Conservation (phyloP, 1,140 invertebrate species). For the Dendrolimus kikuchii region DNA sequence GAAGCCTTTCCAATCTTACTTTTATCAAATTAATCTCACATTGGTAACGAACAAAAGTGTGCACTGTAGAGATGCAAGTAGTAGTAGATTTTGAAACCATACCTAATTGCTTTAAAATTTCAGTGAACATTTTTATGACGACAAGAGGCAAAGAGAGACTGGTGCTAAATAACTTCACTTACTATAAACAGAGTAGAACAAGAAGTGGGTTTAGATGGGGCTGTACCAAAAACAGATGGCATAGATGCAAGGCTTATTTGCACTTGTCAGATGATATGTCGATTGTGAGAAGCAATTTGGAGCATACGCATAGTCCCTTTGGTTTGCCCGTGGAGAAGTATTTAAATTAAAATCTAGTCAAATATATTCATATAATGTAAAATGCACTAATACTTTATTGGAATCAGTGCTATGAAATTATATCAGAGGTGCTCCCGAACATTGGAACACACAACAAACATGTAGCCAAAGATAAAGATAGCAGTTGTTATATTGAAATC, state of each 20-base stretch:
- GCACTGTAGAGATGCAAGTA: too few species aligned
- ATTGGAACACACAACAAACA: too few species aligned
- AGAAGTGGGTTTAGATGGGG: conserved; percentile 57
- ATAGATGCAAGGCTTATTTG: conserved; percentile 57
- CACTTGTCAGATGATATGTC: conserved; percentile 57
- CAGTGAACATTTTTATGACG: conserved; percentile 69
- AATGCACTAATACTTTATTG: too few species aligned
- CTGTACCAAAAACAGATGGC: conserved; percentile 64
- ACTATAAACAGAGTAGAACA: conserved; percentile 60
- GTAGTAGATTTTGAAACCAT: too few species aligned
- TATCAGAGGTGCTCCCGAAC: too few species aligned
- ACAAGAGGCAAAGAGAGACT: conserved; percentile 55
- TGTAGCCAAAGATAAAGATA: too few species aligned
- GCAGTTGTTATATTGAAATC: too few species aligned
- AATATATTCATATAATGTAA: too few species aligned
- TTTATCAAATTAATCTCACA: too few species aligned
- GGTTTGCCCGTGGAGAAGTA: conserved; percentile 23
- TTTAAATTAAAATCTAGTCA: neutral
- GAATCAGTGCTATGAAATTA: too few species aligned
- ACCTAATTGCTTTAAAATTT: conserved; percentile 20
- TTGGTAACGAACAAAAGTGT: too few species aligned
- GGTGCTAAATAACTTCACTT: conserved; percentile 52
- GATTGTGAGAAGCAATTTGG: conserved; percentile 58
- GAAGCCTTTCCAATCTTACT: too few species aligned
- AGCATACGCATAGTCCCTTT: conserved; percentile 54